Conservation (phyloP, 2,888 invertebrate genomes). For the Pristionchus japonicus region DNA sequence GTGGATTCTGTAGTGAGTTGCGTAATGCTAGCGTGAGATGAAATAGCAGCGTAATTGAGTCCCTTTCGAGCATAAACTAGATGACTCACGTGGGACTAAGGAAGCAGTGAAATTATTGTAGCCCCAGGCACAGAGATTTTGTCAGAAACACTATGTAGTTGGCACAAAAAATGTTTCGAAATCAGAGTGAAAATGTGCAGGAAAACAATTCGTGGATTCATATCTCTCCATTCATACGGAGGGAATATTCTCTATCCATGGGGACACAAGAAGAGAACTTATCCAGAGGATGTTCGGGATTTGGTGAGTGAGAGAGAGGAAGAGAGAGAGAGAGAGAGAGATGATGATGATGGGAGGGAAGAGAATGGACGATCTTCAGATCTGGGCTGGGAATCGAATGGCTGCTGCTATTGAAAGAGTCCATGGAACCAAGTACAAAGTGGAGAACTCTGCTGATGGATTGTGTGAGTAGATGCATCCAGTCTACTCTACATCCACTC, state of each 20-base stretch:
- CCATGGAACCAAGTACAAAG: conserved; percentile 29
- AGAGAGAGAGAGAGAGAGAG: too few relatives aligned
- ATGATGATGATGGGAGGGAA: background rate
- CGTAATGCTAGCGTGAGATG: background rate
- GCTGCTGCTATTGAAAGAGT: conserved; percentile 26
- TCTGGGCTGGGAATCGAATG: conserved; percentile 41
- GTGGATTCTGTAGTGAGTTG: background rate
- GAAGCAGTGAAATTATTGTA: background rate
- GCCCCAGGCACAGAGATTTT: background rate
- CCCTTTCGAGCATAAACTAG: background rate
- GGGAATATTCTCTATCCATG: conserved; percentile 34
- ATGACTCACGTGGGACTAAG: background rate
- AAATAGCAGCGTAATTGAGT: background rate
- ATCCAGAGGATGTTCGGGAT: conserved; percentile 37
- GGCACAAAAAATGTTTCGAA: background rate
- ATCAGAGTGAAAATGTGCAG: background rate
- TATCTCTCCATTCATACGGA: conserved; percentile 42
- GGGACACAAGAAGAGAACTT: conserved; percentile 37
- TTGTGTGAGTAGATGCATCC: conserved; percentile 6
- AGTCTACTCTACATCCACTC: too few relatives aligned
- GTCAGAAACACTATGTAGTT: background rate
- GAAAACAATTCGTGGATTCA: conserved; percentile 30
- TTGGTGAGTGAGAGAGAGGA: conserved; percentile 23
- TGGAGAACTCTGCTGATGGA: conserved; percentile 38
- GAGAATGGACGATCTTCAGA: background rate